Evolutionary conservation across 2,113 vertebrate genomes (phyloP).

Genomic region (Pipra filicauda): DNA sequence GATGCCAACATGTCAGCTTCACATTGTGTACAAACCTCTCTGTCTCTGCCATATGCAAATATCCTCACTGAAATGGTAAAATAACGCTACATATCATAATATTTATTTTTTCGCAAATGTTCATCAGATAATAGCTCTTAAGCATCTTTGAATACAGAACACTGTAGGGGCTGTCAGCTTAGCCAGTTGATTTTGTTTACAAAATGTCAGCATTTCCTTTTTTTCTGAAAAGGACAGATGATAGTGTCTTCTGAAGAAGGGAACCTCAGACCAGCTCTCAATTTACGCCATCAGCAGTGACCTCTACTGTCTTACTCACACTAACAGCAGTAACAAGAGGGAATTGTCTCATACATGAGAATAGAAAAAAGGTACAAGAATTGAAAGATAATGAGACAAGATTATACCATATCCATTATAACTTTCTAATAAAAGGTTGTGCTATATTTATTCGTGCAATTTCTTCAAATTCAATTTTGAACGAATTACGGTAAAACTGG

Average conservation of each 20-base stretch:
- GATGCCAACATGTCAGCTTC: conserved; percentile 49
- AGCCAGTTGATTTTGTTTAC: conserved; percentile 46
- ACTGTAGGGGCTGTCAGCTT: conserved; percentile 3
- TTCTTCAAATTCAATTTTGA: not conserved
- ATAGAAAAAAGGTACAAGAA: not conserved
- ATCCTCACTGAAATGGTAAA: not conserved
- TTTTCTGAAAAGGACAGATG: conserved; percentile 34
- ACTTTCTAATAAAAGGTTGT: not conserved
- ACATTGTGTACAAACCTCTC: conserved; percentile 54
- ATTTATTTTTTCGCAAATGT: conserved; percentile 48
- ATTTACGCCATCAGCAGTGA: not conserved
- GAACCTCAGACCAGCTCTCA: not conserved
- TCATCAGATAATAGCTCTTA: conserved; percentile 55
- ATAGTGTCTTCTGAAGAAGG: not conserved
- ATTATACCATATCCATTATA: not conserved
- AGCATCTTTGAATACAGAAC: conserved; percentile 14
- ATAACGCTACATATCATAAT: not conserved
- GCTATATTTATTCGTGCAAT: not conserved
- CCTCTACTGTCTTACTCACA: conserved; percentile 8
- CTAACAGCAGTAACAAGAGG: not conserved
- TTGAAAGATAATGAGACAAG: not conserved
- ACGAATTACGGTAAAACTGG: not conserved
- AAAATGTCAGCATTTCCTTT: conserved; percentile 40
- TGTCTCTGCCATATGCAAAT: conserved; percentile 46
- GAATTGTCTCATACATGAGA: not conserved